Base-by-base conservation (phyloP, 2,888 invertebrate genomes). In the Eupithecia tripunctaria region DNA sequence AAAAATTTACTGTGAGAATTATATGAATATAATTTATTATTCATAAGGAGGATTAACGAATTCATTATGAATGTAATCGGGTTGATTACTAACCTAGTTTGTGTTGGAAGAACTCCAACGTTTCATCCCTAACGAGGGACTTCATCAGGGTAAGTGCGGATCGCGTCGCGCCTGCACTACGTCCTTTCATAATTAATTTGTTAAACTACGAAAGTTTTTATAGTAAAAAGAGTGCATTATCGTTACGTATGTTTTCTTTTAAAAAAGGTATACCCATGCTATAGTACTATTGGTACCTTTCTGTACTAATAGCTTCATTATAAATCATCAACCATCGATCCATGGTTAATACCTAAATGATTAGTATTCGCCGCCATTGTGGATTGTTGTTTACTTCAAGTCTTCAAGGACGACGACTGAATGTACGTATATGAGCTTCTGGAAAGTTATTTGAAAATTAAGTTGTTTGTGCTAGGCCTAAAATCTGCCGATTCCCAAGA, bases 341-440 rank as follows among this genome's bases (percentile, higher is more conserved):
- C 41, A 60, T 59, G 14, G 32, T 27, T 27, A 29, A 29, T 29
- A 41, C 38, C 67, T 73, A 77, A 47, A 66, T 65, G 76, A 79
- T 80, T 79, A 82, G 83, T 76, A 80, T 75, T 41, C 67, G 70
- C 73, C 77, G 78, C 78, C 79, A 79, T 80, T 78, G 77, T 80
- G 71, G 75, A 76, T 78, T 75, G 76, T 80, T 81, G 77, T 79
- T 79, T 77, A 81, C 68, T 64, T 71, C 64, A 43, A 70, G 29
- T 25, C 77, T 82, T 82, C 84, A 84, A 84, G 84, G 84, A 71
- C 79, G 78, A 14, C 64, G 4, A 38, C 18, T 25, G n/a, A 21
- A 21, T 25, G 65, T 51, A 62, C 62, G 67, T 41, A n/a, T 47
- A 68, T 21, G 21, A 64, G 64, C 64, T 64, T 64, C 62, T 25